Base-by-base conservation (phyloP, 1,140 invertebrate species). In the Hyphantria cunea region DNA sequence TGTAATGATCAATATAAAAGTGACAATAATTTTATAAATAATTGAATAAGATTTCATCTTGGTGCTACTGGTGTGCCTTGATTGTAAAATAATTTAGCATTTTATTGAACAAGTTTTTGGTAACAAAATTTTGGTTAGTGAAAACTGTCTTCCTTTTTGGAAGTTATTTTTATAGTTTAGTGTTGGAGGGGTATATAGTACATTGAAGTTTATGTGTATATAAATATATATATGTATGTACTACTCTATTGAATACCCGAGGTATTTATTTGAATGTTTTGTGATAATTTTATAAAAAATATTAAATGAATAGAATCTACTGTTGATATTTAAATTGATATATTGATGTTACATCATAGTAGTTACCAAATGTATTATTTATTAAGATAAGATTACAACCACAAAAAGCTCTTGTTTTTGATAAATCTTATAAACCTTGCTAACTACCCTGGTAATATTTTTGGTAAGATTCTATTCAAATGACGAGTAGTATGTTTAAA, bases 11-110 rank as follows among this genome's bases (percentile, higher is more conserved):
- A 25, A 25, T 25, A 25, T 25, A 25, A 25, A 25, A 5, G 17
- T 25, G 17, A 25, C 17, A 25, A 25, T 25, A 25, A 3, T 25
- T 25, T 25, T 3, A 25, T 25, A 25, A 25, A 25, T 25, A 25
- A 25, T 25, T 25, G 17, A 25, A 25, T 25, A 25, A 25, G 17
- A 25, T 25, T 3, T 39, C 2, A 10, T 39, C 37, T 39, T 68
- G 66, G 68, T 74, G 68, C 71, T 74, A 51, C 51, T 61, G 32
- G 65, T 64, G 76, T 78, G 76, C 68, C 73, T 76, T 58, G 48
- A 58, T 49, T 48, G 8, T 32, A 13, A 12, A 12, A 47, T 34
- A 11, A n/a, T 33, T 39, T 34, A n/a, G 3, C 17, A 42, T 25
- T 10, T 33, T 49, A 7, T 25, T 55, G 33, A 48, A 58, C 45